A percentile compares a stretch with the other conserved stretches of the same genome.
phyloP scores from a whole-genome alignment of 2,113 vertebrate species.

The Myanophis thanlyinensis region DNA sequence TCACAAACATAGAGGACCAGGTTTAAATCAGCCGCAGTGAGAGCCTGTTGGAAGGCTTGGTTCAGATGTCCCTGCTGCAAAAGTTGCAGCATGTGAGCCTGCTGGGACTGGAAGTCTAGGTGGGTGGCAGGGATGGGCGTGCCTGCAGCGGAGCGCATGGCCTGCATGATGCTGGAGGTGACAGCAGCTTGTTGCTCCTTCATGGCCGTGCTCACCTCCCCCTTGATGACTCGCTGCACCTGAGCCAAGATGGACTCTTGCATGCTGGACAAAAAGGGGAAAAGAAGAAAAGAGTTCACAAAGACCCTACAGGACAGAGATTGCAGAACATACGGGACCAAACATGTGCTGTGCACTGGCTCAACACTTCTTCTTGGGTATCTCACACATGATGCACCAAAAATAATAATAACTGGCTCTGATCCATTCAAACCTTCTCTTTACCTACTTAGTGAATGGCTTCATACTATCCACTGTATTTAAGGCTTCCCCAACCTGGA shows the following conservation, averaged over 20 bases:
- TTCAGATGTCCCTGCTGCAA: conserved; percentile 97
- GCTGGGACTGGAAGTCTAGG: conserved; percentile 94
- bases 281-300: background rate
- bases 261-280: conserved; percentile 72
- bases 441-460: background rate
- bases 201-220: conserved; percentile 93
- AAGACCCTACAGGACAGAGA: no score
- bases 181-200: conserved; percentile 96
- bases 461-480: background rate
- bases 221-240: conserved; percentile 94
- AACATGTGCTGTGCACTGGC: background rate
- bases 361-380: background rate
- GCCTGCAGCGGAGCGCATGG: conserved; percentile 92
- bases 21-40: conserved; percentile 94
- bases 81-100: conserved; percentile 90
- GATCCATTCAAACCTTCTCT: background rate
- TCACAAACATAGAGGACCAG: conserved; percentile 96
- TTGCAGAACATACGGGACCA: background rate
- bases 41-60: conserved; percentile 98
- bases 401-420: background rate
- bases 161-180: conserved; percentile 98
- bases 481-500: background rate
- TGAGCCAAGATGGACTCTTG: conserved; percentile 94
- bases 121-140: conserved; percentile 91
- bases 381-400: no score